Conservation (phyloP, 2,888 invertebrate genomes). For the Sialis lutaria region DNA sequence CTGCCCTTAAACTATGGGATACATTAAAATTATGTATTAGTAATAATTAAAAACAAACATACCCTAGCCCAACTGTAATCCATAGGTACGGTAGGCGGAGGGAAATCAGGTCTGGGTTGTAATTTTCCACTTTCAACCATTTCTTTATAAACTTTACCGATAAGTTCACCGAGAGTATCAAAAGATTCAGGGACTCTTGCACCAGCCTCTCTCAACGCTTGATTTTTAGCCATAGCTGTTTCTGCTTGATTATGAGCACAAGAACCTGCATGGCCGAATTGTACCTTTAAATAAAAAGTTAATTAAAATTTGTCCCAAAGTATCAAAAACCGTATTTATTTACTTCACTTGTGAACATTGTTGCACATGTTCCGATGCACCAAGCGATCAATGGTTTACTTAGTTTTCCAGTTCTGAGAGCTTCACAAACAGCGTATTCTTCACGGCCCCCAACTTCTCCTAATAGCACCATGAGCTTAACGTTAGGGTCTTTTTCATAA, state of each 20-base stretch:
- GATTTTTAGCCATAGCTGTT: conserved; percentile 88
- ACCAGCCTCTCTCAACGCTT: conserved; percentile 62
- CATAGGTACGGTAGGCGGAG: conserved; percentile 99
- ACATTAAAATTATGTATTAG: not conserved
- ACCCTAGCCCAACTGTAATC: conserved; percentile 95
- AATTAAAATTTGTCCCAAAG: conserved; percentile 23
- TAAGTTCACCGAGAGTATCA: conserved; percentile 68
- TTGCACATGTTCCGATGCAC: conserved; percentile 75
- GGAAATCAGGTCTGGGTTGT: conserved; percentile 75
- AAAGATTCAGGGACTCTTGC: conserved; percentile 87
- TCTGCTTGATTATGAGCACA: conserved; percentile 89
- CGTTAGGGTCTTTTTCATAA: conserved; percentile 60
- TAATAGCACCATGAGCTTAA: conserved; percentile 87
- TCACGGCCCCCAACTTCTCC: conserved; percentile 99
- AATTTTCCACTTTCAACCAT: conserved; percentile 72
- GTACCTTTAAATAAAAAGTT: conserved; percentile 36
- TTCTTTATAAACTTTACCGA: conserved; percentile 53
- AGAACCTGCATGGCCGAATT: conserved; percentile 98
- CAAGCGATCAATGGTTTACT: conserved; percentile 94
- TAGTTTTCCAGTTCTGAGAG: conserved; percentile 60
- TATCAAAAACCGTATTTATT: not conserved
- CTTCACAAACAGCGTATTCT: conserved; percentile 90
- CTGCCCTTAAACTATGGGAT: too few species aligned
- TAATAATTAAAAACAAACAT: conserved; percentile 14
- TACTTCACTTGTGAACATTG: conserved; percentile 63